Evolutionary conservation across 1,140 invertebrate species (phyloP), one percentile per base, ranked within the genome.

Genomic region (Melitaea cinxia): DNA sequence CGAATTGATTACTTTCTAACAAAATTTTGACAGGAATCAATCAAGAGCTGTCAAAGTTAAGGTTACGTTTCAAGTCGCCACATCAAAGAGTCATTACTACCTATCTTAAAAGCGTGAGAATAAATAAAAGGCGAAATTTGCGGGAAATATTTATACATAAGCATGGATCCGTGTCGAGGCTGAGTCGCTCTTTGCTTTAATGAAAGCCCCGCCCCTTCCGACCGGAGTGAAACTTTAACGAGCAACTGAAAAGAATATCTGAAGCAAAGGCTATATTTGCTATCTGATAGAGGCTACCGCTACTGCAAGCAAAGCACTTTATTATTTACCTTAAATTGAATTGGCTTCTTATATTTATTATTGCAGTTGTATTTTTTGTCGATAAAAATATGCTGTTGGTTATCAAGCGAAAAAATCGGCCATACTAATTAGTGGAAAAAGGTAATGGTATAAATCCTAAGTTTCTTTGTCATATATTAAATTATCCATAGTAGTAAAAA

Each of bases 71-170:
- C 58, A 73, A 81, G 72, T 77, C 47, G 79, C 83, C 83, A 83
- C 85, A 89, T 89, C 84, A 88, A 89, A 89, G 87, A 71, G 68
- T 82, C 81, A 89, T 89, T 89, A 88, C 67, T 76, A 80, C 84
- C 85, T 85, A 89, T 88, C 81, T 88, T 72, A 85, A 87, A 81
- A 80, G 79, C 81, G 81, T 78, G 59, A 80, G 80, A 85, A 88
- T 85, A 87, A 89, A 87, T 88, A 87, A 83, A 65, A 83, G 79
- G 77, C 67, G 73, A 77, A 83, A 82, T 84, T 86, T 86, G 79
- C 69, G 77, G 47, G 66, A 81, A 89, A 84, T 86, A 88, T 86
- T 86, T 85, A 87, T 85, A 75, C 80, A 70, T 72, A 71, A 77
- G 72, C 62, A 70, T 70, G 72, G 58, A 72, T 72, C 72, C 73